Base-by-base conservation (phyloP, 2,888 invertebrate species). In the Gymnosoma rotundatum region DNA sequence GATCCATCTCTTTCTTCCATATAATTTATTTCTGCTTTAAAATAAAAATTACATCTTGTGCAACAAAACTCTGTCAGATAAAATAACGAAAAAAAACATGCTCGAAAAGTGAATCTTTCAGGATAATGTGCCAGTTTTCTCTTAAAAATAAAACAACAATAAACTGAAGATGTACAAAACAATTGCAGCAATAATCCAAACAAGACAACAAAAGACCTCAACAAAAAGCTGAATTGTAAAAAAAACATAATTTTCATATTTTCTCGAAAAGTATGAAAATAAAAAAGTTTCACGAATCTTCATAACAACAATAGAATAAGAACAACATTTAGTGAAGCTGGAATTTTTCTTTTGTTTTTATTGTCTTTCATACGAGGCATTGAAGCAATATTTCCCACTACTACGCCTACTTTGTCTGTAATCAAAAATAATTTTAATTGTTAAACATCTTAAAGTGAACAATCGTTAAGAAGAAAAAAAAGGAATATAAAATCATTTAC, bases 341-440 rank as follows among this genome's bases (percentile, higher is more conserved):
- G 8, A 21, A 42, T 12, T 42, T 42, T 42, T 42, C 2, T 21
- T 20, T 1, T 32, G 3, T 61, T 25, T 38, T 9, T 60, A 14
- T 60, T 50, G 21, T 10, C 14, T 18, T 48, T 56, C 58, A 58
- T 8, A 38, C 21, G 25, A 67, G 58, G 50, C 21, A 50, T 18
- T 58, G 50, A 25, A 48, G 66, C 66, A 18, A 18, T 12, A 4
- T 25, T 60, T 66, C 66, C 58, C 16, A n/a, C n/a, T n/a, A n/a
- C n/a, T n/a, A n/a, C n/a, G n/a, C n/a, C n/a, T n/a, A 20, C 18
- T 63, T 61, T 52, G 72, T 21, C 25, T 72, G 66, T 63, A 78
- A 78, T 78, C 72, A 74, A 60, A 74, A 74, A 74, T 69, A 12
- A 69, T 83, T 78, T 73, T 78, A 83, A 83, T 78, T 83, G 83